phyloP scores from a whole-genome alignment of 2,888 invertebrate species.

The Bombylius discolor region DNA sequence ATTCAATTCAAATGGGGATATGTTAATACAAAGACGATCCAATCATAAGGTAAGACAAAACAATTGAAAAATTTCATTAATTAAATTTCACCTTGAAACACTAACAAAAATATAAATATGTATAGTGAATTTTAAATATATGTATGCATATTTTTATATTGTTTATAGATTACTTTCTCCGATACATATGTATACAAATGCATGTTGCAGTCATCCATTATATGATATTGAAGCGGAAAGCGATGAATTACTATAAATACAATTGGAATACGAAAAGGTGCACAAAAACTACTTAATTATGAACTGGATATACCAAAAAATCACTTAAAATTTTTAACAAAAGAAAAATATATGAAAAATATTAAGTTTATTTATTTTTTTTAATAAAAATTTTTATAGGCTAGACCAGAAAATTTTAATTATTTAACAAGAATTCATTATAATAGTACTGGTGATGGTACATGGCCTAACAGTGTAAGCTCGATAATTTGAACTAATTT shows the following conservation, averaged over 20 bases:
- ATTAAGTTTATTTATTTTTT: not conserved
- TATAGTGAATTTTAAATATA: too few relatives aligned
- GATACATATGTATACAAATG: conserved; percentile 83
- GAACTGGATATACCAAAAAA: conserved; percentile 74
- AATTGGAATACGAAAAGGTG: conserved; percentile 65
- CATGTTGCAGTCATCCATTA: conserved; percentile 96
- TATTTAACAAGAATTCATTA: conserved; percentile 86
- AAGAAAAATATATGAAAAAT: not conserved
- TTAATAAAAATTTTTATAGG: conserved; percentile 24
- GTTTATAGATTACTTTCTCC: conserved; percentile 63
- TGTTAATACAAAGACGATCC: conserved; percentile 82
- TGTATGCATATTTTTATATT: too few relatives aligned
- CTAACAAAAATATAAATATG: too few relatives aligned
- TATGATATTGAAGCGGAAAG: conserved; percentile 57
- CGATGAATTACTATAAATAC: conserved; percentile 58
- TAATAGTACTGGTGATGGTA: conserved; percentile 59
- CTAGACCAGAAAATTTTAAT: conserved; percentile 55
- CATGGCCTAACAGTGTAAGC: too few relatives aligned
- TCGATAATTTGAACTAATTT: too few relatives aligned
- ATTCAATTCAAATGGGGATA: conserved; percentile 74
- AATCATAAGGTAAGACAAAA: conserved; percentile 57
- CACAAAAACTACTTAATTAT: conserved; percentile 69
- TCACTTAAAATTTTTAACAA: conserved; percentile 17
- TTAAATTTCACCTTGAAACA: too few relatives aligned
- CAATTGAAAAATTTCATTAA: too few relatives aligned